phyloP scores from a whole-genome alignment of 2,888 invertebrate genomes.

The Scrobipalpa atriplicella region DNA sequence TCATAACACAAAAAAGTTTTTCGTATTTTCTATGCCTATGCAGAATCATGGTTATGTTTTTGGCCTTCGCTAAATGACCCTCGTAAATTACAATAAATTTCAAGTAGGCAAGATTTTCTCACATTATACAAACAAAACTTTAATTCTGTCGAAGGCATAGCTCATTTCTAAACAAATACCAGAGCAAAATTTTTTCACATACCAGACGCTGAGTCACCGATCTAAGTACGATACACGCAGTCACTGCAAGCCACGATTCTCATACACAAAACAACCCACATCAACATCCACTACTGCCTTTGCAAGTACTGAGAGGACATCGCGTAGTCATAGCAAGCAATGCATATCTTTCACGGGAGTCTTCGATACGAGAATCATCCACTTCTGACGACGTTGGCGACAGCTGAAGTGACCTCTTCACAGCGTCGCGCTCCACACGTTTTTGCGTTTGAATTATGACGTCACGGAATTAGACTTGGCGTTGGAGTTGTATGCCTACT shows the following conservation, averaged over 20 bases:
- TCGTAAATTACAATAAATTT: too few species aligned
- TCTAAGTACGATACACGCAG: slow-evolving; percentile 3
- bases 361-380: background rate
- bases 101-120: too few species aligned
- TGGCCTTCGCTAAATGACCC: too few species aligned
- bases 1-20: too few species aligned
- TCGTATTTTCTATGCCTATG: too few species aligned
- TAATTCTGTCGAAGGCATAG: background rate
- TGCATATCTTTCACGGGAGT: background rate
- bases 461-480: background rate
- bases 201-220: slow-evolving; percentile 20
- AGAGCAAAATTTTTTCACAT: background rate
- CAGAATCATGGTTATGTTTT: too few species aligned
- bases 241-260: background rate
- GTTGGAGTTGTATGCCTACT: background rate
- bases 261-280: background rate
- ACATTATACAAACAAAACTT: background rate
- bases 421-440: slow-evolving; percentile 6
- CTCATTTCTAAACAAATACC: background rate
- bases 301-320: background rate
- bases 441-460: slow-evolving; percentile 15
- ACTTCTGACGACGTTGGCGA: slow-evolving; percentile 1
- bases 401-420: slow-evolving; percentile 19
- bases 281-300: background rate
- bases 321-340: background rate